Evolutionary conservation across 2,113 vertebrate genomes (phyloP).

Genomic region (Parus major): DNA sequence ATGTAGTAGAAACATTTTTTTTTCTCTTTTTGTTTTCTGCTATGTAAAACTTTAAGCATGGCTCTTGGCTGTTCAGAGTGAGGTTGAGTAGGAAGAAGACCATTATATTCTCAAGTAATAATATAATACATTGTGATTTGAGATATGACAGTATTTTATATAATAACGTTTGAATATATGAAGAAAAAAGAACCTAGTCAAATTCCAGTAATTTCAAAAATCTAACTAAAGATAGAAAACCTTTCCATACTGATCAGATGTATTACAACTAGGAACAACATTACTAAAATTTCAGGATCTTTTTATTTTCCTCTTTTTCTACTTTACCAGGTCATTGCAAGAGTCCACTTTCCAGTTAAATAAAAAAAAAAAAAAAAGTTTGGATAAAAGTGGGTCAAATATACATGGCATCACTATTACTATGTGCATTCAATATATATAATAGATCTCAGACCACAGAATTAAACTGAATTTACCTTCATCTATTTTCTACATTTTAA

Average conservation of each 20-base stretch:
- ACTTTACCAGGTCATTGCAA: neutral
- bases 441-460: neutral
- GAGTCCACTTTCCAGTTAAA: neutral
- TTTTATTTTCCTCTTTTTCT: neutral
- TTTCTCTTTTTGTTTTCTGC: neutral
- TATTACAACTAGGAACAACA: neutral
- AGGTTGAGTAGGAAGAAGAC: neutral
- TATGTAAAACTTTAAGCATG: neutral
- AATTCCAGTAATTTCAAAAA: neutral
- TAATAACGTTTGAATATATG: neutral
- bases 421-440: neutral
- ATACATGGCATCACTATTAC: neutral
- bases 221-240: neutral
- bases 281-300: neutral
- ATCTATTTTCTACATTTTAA: neutral
- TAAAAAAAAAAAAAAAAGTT: neutral
- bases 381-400: neutral
- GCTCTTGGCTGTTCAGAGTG: neutral
- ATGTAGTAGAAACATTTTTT: neutral
- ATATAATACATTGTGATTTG: neutral
- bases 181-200: neutral
- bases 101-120: neutral
- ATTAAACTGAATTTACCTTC: neutral
- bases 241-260: neutral
- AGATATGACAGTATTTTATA: neutral